Conservation (phyloP, 2,113 vertebrate species). For the Scolopax mira region DNA sequence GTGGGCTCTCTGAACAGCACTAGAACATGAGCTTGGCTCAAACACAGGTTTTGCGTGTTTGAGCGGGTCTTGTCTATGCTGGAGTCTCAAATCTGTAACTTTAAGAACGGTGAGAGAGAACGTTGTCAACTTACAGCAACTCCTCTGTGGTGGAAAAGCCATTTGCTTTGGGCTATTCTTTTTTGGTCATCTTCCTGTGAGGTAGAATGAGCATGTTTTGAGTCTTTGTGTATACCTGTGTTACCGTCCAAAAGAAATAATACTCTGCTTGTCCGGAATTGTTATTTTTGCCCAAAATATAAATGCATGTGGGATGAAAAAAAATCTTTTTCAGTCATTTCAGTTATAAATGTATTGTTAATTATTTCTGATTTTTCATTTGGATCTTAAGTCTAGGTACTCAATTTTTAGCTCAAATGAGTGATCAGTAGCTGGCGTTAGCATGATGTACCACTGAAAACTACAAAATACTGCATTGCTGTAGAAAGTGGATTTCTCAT, state of each 20-base stretch:
- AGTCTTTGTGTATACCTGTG: not conserved
- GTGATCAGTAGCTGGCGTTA: not conserved
- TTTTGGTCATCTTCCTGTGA: not conserved
- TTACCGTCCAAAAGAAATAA: not conserved
- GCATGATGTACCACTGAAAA: not conserved
- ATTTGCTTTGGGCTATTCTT: not conserved
- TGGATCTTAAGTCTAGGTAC: not conserved
- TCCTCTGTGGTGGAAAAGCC: not conserved
- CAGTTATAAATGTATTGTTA: not conserved
- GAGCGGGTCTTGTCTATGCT: not conserved
- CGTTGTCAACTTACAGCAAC: not conserved
- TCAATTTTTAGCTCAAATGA: not conserved
- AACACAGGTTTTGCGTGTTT: not conserved
- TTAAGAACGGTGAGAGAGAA: not conserved
- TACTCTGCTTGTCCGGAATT: not conserved
- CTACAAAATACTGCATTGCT: not conserved
- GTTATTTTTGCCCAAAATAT: not conserved
- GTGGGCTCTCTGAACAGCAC: not conserved
- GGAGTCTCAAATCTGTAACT: not conserved
- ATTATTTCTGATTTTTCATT: not conserved
- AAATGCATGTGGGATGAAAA: not conserved
- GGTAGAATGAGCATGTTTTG: not conserved
- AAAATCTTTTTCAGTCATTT: not conserved
- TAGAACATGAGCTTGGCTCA: not conserved
- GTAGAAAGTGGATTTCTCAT: not conserved